Percentiles rank a stretch among this genome's conserved stretches.
Conservation (phyloP, 2,888 invertebrate species). For the Patella ulyssiponensis region DNA sequence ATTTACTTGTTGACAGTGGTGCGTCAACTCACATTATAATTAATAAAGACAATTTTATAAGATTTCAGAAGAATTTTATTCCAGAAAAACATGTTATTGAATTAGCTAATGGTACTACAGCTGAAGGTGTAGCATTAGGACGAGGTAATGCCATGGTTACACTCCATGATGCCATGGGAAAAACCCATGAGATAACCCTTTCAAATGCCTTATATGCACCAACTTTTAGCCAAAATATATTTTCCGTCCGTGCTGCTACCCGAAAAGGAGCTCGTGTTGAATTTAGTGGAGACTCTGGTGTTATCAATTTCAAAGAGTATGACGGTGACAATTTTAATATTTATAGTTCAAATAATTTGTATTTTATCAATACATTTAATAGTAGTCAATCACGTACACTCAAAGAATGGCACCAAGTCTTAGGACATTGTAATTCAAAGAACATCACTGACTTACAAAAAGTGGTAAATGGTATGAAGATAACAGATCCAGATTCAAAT, state of each 20-base stretch:
- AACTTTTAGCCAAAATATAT: constrained; percentile 33
- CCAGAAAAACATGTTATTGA: constrained; percentile 37
- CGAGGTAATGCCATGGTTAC: constrained; percentile 26
- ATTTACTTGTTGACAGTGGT: constrained; percentile 41
- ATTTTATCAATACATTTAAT: background rate
- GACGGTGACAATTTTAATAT: background rate
- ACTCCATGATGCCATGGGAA: too few relatives aligned
- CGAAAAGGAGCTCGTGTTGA: constrained; percentile 28
- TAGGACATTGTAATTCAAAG: constrained; percentile 34
- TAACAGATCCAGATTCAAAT: constrained; percentile 13
- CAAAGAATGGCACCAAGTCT: constrained; percentile 27
- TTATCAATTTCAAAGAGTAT: background rate
- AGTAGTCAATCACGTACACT: background rate
- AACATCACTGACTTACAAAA: constrained; percentile 31
- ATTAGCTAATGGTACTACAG: constrained; percentile 31
- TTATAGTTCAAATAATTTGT: background rate
- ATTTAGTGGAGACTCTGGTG: constrained; percentile 15
- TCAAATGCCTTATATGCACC: constrained; percentile 33
- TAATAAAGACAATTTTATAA: constrained; percentile 33
- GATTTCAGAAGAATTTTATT: constrained; percentile 34
- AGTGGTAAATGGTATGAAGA: constrained; percentile 33
- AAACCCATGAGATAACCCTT: background rate
- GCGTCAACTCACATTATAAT: constrained; percentile 43
- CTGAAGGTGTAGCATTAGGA: constrained; percentile 19
- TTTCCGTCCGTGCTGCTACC: constrained; percentile 39